Base-by-base conservation (phyloP, 1,140 invertebrate species). In the Drosophila ananassae region DNA sequence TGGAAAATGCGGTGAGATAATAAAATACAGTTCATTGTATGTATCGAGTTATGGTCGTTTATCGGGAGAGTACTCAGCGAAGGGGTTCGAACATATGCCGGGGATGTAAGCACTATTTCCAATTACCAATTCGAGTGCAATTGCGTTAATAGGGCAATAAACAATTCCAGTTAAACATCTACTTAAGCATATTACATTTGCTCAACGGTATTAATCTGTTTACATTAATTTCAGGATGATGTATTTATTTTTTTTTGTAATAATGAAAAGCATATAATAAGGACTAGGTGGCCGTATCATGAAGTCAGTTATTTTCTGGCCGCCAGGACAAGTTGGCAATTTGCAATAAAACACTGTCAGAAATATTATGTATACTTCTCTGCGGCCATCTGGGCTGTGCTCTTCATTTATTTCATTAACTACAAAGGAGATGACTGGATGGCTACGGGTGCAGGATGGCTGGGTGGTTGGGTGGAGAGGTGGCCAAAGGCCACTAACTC, bases 361-460 rank as follows among this genome's bases (percentile, higher is more conserved):
- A 68, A 78, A 67, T 73, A 75, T 85, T 69, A 69, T 62, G 55
- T 59, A 74, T 47, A 72, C 59, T 63, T 69, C n/a, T 55, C 21
- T 71, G 72, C 63, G 60, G 56, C 68, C 60, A 46, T 66, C 59
- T 59, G 56, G 41, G 79, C 47, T 77, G 73, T 58, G 61, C 72
- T 85, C 81, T 84, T 77, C 77, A 84, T 85, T 85, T 80, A 81
- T 74, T 77, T 84, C 81, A 85, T 84, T 84, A 85, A 80, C 72
- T 76, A 84, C 69, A 63, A 73, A 55, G 68, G 44, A 54, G 52
- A 39, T 24, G n/a, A 67, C 30, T 48, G 24, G 17, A 17, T 17
- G 17, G 17, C 17, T n/a, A 44, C 24, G 32, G 9, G 9, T n/a
- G n/a, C 13, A 17, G 12, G 63, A 13, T 8, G 46, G 37, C 41